These are phyloP conservation scores for Aproaerema taeniolella DNA, from an alignment of 2,888 invertebrate genomes.

Conservation along the genomic window DNA sequence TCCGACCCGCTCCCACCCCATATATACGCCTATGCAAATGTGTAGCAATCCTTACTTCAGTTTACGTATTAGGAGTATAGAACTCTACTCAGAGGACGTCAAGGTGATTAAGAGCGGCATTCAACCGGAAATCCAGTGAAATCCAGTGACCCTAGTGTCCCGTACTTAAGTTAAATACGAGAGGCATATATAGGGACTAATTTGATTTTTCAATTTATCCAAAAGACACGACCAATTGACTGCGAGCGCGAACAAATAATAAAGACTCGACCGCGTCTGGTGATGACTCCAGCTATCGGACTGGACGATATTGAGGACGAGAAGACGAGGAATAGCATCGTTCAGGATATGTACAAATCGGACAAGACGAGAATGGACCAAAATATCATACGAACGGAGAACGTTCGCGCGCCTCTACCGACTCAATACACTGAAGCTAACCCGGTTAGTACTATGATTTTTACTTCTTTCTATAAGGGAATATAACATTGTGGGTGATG, in stretches of 20 bases:
- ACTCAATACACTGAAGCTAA: neutral
- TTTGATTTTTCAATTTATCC: neutral
- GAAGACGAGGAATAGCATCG: conserved; percentile 28
- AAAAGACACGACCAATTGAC: neutral
- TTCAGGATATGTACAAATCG: conserved; percentile 40
- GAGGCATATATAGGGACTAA: too few species aligned
- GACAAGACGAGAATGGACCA: conserved; percentile 17
- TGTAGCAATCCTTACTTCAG: too few species aligned
- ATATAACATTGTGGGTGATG: neutral
- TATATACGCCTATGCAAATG: too few species aligned
- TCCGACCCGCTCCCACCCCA: too few species aligned
- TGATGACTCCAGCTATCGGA: conserved; percentile 47
- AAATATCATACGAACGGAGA: neutral
- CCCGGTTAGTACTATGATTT: conserved; percentile 5
- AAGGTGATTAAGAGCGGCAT: neutral
- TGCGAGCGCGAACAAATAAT: neutral
- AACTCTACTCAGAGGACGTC: neutral
- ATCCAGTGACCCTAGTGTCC: neutral
- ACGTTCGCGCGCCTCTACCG: neutral
- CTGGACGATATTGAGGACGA: conserved; percentile 42
- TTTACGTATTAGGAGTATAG: neutral
- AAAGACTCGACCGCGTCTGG: conserved; percentile 39
- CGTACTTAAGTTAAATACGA: neutral
- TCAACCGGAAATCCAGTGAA: neutral
- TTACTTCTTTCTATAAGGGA: neutral